phyloP scores from a whole-genome alignment of 2,888 invertebrate genomes.

The Suillia variegata region DNA sequence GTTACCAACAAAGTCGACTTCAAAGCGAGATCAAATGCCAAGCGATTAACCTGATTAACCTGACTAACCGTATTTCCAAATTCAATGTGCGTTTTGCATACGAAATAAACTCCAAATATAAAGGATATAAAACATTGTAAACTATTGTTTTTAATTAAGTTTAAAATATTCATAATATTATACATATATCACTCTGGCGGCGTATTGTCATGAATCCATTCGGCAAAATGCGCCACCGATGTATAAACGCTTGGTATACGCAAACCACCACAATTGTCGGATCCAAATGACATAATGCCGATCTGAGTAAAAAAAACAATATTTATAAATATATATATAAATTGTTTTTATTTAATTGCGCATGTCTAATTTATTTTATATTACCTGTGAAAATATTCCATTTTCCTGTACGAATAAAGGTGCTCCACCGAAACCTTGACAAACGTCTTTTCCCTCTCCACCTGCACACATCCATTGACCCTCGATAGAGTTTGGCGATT shows the following conservation, averaged over 20 bases:
- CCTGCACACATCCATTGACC: constrained; percentile 76
- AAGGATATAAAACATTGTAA: no score
- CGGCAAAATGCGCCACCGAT: constrained; percentile 73
- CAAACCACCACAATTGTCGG: constrained; percentile 75
- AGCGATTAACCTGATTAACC: no score
- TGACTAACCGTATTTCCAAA: no score
- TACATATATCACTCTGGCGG: constrained; percentile 63
- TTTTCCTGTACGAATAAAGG: constrained; percentile 70
- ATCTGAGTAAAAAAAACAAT: constrained; percentile 64
- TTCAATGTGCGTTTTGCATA: no score
- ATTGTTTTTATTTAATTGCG: neutral
- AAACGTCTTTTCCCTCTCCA: constrained; percentile 77
- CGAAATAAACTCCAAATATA: no score
- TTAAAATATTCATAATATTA: no score
- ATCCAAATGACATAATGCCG: constrained; percentile 80
- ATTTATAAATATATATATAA: neutral
- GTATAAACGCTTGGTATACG: constrained; percentile 80
- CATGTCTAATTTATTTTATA: neutral
- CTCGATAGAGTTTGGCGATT: constrained; percentile 63
- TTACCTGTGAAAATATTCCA: constrained; percentile 70
- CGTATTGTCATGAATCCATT: constrained; percentile 77
- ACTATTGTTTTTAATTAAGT: no score
- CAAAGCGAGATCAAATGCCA: no score
- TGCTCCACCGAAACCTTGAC: constrained; percentile 80
- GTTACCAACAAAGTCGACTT: no score